Percentiles rank a stretch among this genome's conserved stretches.
Evolutionary conservation across 1,140 invertebrate genomes (phyloP).

Genomic region (Cherax quadricarinatus): DNA sequence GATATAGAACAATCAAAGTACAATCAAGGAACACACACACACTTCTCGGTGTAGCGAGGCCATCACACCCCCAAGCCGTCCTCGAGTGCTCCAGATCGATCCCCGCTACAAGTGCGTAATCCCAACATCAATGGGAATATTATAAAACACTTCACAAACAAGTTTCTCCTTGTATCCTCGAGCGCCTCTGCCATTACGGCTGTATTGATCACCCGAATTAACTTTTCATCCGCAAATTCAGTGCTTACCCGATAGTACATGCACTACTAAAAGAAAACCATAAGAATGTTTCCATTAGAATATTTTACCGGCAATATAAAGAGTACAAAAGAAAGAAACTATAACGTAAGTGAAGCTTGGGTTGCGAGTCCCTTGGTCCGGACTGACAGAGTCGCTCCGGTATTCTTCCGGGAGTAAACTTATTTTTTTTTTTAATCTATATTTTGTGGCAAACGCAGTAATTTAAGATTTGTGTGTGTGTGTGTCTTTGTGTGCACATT

Average conservation of each 20-base stretch:
- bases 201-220: not conserved
- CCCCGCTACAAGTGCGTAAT: no score
- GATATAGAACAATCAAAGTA: no score
- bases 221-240: not conserved
- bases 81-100: no score
- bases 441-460: not conserved
- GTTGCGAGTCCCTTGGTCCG: not conserved
- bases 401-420: not conserved
- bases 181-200: not conserved
- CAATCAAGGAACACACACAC: no score
- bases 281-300: no score
- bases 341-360: not conserved
- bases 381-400: not conserved
- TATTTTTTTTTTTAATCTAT: not conserved
- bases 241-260: not conserved
- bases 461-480: not conserved
- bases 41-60: no score
- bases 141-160: no score
- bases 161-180: no score
- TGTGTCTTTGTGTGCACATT: conserved; percentile 6
- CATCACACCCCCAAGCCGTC: no score
- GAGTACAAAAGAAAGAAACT: not conserved
- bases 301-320: not conserved
- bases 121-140: no score
- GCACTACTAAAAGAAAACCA: not conserved